A percentile compares a stretch with the other conserved stretches of the same genome.
Conservation (phyloP, 2,113 vertebrate genomes). For the Butastur rufipennis region DNA sequence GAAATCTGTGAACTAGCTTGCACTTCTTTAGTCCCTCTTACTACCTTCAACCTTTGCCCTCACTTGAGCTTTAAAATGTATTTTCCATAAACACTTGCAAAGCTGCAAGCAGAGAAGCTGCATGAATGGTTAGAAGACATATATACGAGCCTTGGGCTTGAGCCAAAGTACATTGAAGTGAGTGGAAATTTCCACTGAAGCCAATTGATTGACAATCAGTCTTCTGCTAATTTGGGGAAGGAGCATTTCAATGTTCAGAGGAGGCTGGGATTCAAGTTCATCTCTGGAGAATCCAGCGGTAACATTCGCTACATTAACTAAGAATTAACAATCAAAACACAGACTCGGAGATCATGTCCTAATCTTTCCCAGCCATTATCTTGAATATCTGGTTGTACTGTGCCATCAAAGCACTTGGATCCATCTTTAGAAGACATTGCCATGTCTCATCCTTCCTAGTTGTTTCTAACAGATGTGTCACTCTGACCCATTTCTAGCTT, state of each 20-base stretch:
- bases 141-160: not conserved
- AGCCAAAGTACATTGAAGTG: not conserved
- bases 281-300: not conserved
- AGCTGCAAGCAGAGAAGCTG: not conserved
- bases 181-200: conserved; percentile 48
- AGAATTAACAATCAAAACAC: not conserved
- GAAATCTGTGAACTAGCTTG: not conserved
- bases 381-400: not conserved
- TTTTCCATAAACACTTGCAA: not conserved
- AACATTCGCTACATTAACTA: not conserved
- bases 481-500: not conserved
- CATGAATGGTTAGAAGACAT: not conserved
- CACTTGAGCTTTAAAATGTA: not conserved
- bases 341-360: not conserved
- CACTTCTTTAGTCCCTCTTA: not conserved
- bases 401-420: not conserved
- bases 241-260: not conserved
- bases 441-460: not conserved
- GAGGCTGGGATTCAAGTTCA: not conserved
- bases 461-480: not conserved
- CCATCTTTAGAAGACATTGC: not conserved
- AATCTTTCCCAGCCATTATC: not conserved
- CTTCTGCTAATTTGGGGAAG: not conserved
- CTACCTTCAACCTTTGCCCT: not conserved
- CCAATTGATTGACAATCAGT: not conserved